These are phyloP conservation scores for Arizona elegans DNA, from an alignment of 2,113 vertebrate genomes.

Conservation along the genomic window DNA sequence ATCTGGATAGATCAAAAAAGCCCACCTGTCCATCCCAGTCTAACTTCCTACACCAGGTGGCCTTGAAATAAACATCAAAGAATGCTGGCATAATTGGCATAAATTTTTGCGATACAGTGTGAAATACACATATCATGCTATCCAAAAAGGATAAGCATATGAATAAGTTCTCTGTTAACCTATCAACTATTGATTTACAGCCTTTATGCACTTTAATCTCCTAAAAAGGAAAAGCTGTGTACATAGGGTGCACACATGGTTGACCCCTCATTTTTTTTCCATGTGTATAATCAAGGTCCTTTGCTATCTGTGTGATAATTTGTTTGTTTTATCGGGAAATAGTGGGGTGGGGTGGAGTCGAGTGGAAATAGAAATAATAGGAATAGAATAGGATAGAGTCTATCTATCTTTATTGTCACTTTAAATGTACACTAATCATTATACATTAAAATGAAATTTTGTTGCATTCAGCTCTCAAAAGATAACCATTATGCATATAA, in stretches of 20 bases:
- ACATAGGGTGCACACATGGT: background rate
- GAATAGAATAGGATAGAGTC: too few species aligned
- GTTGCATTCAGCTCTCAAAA: too few species aligned
- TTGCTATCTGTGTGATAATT: background rate
- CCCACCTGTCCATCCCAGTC: background rate
- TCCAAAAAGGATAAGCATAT: background rate
- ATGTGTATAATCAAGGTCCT: background rate
- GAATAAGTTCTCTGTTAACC: background rate
- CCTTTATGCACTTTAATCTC: background rate
- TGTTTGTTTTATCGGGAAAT: background rate
- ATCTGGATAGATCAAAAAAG: background rate
- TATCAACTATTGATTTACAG: background rate
- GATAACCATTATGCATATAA: too few species aligned
- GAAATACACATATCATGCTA: background rate
- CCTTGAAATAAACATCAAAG: background rate
- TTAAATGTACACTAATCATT: too few species aligned
- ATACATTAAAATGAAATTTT: too few species aligned
- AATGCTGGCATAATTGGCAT: background rate
- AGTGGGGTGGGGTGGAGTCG: too few species aligned
- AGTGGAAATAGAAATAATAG: too few species aligned
- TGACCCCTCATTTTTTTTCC: background rate
- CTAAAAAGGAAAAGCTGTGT: background rate
- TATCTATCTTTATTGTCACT: too few species aligned
- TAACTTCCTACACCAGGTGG: background rate
- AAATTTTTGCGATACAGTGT: background rate